Evolutionary conservation across 2,113 vertebrate genomes (phyloP).

Genomic region (Mixornis gularis): DNA sequence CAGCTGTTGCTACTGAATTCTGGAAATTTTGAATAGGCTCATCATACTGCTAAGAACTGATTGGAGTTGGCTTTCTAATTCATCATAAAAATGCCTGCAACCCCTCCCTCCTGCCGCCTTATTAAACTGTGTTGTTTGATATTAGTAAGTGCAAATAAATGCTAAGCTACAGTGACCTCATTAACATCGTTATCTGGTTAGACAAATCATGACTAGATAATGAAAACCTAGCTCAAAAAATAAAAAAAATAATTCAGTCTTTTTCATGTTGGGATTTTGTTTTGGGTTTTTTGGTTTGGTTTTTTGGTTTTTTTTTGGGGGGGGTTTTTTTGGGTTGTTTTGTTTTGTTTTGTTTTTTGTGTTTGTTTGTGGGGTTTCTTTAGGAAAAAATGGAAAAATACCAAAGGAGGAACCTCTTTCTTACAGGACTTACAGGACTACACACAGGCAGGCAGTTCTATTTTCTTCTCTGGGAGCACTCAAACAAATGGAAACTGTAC

Average conservation of each 20-base stretch:
- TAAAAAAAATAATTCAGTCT: not conserved
- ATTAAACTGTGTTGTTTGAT: not conserved
- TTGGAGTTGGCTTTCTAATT: not conserved
- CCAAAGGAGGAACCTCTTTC: not conserved
- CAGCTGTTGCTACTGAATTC: not conserved
- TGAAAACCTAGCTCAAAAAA: not conserved
- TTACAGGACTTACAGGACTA: not conserved
- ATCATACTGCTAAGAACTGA: not conserved
- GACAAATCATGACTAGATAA: not conserved
- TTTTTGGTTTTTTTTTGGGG: too few species aligned
- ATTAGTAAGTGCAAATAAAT: not conserved
- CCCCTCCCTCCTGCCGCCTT: accelerated
- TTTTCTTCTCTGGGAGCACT: not conserved
- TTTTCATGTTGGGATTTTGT: not conserved
- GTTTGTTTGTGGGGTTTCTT: not conserved
- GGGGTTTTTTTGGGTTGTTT: too few species aligned
- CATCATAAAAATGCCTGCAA: not conserved
- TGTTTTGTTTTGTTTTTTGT: not conserved
- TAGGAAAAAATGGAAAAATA: not conserved
- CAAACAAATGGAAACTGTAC: not conserved
- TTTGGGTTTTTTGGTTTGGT: not conserved
- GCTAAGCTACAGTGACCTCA: not conserved
- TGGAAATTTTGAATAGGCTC: not conserved
- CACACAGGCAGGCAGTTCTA: not conserved
- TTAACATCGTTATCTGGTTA: not conserved